Percentiles rank a stretch among this genome's conserved stretches.
Evolutionary conservation across 2,113 vertebrate genomes (phyloP).

Genomic region (Coptodon bakossiorum): DNA sequence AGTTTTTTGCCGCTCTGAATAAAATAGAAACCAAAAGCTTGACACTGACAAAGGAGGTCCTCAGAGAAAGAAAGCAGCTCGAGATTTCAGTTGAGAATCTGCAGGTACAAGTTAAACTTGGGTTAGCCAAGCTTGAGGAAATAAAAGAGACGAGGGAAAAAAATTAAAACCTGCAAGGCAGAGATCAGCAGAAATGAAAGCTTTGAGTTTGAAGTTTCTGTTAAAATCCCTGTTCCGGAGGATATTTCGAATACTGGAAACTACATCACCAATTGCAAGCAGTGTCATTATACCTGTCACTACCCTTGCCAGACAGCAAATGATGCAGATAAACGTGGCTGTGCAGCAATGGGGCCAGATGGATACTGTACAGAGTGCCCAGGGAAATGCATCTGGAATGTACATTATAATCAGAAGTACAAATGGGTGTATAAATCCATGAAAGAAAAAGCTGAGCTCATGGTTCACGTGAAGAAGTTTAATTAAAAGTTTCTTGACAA

Average conservation of each 20-base stretch:
- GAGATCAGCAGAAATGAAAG: conserved; percentile 6
- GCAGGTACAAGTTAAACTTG: neutral
- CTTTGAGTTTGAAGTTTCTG: conserved; percentile 19
- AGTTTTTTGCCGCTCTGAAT: neutral
- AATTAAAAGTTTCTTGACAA: neutral
- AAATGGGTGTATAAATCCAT: neutral
- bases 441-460: neutral
- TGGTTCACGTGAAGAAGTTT: neutral
- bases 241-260: neutral
- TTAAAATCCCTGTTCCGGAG: fast-evolving
- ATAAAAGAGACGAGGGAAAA: neutral
- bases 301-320: neutral
- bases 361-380: conserved; percentile 1
- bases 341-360: neutral
- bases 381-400: neutral
- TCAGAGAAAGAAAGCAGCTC: conserved; percentile 18
- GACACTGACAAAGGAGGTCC: neutral
- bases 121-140: conserved; percentile 17
- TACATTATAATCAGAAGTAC: conserved; percentile 17
- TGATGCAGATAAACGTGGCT: fast-evolving
- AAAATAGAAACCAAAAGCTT: conserved; percentile 9
- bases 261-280: conserved; percentile 21
- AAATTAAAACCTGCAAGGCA: neutral
- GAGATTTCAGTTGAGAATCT: conserved; percentile 15
- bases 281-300: conserved; percentile 32